Evolutionary conservation across 2,113 vertebrate species (phyloP), one percentile per base, ranked within the genome.

Genomic region (Pelodiscus sinensis): DNA sequence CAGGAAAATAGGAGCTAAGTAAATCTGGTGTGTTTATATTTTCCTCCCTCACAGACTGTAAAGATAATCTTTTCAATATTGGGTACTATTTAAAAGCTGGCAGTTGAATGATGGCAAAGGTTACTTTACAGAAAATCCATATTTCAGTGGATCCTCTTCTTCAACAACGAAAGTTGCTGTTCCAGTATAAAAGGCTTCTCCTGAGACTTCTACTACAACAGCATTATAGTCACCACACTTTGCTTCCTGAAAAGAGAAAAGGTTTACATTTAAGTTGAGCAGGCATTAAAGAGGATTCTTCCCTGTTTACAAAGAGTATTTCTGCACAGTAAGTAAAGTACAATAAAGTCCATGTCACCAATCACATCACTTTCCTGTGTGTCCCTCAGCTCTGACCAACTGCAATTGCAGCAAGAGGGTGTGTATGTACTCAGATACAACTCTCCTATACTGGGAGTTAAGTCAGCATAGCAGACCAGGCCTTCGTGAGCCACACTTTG

Each of bases 131-230:
- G 98, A 98, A 96, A 99, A 99, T 5, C 99, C 99, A 0, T 98
- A 85, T 60, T 95, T 98, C 93, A 99, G 97, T 0, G 97, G 77
- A 96, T 99, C 99, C 0, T 98, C 97, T 0, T 97, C 97, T 97
- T 99, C 99, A 0, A 99, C 95, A 19, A 98, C 98, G 58, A 99
- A 99, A 88, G 93, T 98, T 51, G 99, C 98, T 25, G 97, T 97
- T 3, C 99, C 99, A 0, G 98, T 99, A 95, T 99, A 99, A 96
- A 99, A 98, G 5, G 99, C 99, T 97, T 98, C 98, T 93, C 99
- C 99, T 0, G 98, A 97, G 2, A 99, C 99, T 97, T 99, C 99
- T 92, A 99, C 99, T 6, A 99, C 89, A 4, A 99, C 98, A 0
- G 99, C 99, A 0, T 96, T 97, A 92, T 99, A 98, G 62, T 98